Percentiles rank a stretch among this genome's conserved stretches.
phyloP scores from a whole-genome alignment of 2,888 invertebrate genomes.

The Subacronicta megacephala region DNA sequence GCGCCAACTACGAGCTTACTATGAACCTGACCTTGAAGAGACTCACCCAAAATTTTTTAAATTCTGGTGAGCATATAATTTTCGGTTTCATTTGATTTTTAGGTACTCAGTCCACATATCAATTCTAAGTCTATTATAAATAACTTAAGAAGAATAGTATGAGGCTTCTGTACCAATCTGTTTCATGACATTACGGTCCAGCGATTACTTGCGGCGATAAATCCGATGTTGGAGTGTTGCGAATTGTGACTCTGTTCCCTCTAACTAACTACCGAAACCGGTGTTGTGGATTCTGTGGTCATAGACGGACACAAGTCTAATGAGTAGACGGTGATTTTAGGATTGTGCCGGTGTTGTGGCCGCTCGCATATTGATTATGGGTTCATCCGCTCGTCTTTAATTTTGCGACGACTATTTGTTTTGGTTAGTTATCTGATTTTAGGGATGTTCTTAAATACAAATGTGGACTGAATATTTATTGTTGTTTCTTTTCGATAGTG shows the following conservation, averaged over 20 bases:
- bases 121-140: too few relatives aligned
- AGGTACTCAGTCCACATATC: too few relatives aligned
- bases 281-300: slow-evolving; percentile 56
- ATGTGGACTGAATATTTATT: neutral
- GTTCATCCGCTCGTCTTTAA: slow-evolving; percentile 32
- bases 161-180: slow-evolving; percentile 23
- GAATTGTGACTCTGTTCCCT: slow-evolving; percentile 62
- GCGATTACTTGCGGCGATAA: slow-evolving; percentile 60
- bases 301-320: slow-evolving; percentile 55
- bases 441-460: neutral
- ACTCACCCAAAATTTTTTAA: too few relatives aligned
- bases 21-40: too few relatives aligned
- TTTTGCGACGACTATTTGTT: slow-evolving; percentile 32
- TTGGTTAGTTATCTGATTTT: neutral
- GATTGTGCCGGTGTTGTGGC: slow-evolving; percentile 42
- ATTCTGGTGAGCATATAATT: too few relatives aligned
- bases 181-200: slow-evolving; percentile 34
- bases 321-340: slow-evolving; percentile 39
- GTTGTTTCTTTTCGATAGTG: neutral
- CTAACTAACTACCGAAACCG: slow-evolving; percentile 56
- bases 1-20: too few relatives aligned
- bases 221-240: slow-evolving; percentile 59
- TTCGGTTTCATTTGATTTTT: too few relatives aligned
- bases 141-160: neutral
- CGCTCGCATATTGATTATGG: slow-evolving; percentile 34